A percentile compares a stretch with the other conserved stretches of the same genome.
These are phyloP conservation scores for Meliscaeva auricollis DNA, from an alignment of 2,888 invertebrate species.

Conservation along the genomic window DNA sequence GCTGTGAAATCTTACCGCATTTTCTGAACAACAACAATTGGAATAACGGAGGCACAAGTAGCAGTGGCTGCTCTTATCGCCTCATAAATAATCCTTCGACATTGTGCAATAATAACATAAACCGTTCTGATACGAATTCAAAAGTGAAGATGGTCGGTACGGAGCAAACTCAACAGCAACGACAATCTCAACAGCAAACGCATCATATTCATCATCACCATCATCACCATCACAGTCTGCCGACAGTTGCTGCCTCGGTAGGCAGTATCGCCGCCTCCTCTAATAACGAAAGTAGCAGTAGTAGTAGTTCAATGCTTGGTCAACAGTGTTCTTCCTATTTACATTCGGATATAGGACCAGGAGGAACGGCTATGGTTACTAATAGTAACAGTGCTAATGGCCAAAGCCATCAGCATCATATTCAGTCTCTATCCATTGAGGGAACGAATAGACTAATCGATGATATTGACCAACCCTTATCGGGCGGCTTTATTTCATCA, in stretches of 20 bases:
- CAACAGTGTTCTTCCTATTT: slow-evolving; percentile 59
- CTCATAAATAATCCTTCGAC: slow-evolving; percentile 31
- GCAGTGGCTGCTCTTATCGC: slow-evolving; percentile 28
- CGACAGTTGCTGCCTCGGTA: slow-evolving; percentile 47
- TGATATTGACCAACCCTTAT: slow-evolving; percentile 45
- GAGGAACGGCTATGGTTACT: slow-evolving; percentile 62
- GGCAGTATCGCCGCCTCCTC: slow-evolving; percentile 33
- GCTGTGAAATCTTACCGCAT: slow-evolving; percentile 51
- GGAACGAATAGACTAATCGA: slow-evolving; percentile 56
- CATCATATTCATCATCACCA: slow-evolving; percentile 65
- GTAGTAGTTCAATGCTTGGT: slow-evolving; percentile 46
- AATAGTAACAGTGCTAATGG: slow-evolving; percentile 53
- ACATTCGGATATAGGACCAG: slow-evolving; percentile 18
- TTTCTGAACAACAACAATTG: slow-evolving; percentile 65
- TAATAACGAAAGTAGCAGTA: slow-evolving; percentile 37
- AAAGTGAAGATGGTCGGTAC: slow-evolving; percentile 63
- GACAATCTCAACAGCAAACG: slow-evolving; percentile 51
- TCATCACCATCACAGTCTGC: slow-evolving; percentile 64
- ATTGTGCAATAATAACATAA: slow-evolving; percentile 62
- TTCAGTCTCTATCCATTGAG: slow-evolving; percentile 55
- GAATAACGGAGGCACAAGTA: slow-evolving; percentile 43
- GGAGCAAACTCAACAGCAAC: slow-evolving; percentile 54
- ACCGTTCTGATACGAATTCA: slow-evolving; percentile 46
- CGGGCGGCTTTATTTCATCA: slow-evolving; percentile 55
- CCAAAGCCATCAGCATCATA: slow-evolving; percentile 45